A percentile compares a stretch with the other conserved stretches of the same genome.
phyloP scores from a whole-genome alignment of 1,140 invertebrate genomes.

The Cyclina sinensis region DNA sequence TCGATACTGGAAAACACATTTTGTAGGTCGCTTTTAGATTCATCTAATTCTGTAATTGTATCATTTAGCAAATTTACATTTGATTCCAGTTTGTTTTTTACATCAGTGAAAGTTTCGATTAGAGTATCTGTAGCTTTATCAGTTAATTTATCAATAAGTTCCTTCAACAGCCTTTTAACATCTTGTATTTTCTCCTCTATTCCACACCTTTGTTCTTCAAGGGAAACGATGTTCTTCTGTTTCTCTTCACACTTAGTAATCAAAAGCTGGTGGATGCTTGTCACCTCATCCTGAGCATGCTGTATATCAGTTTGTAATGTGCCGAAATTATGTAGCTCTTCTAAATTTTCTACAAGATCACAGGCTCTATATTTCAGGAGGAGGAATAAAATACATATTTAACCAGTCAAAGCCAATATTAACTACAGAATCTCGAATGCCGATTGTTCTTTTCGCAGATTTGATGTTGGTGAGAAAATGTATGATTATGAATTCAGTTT shows the following conservation, averaged over 20 bases:
- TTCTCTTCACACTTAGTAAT: too few relatives aligned
- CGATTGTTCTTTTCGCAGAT: too few relatives aligned
- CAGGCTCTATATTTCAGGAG: too few relatives aligned
- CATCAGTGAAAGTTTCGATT: not conserved
- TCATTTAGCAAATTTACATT: not conserved
- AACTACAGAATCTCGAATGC: too few relatives aligned
- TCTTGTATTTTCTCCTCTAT: not conserved
- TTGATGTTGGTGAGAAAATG: too few relatives aligned
- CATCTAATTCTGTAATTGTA: not conserved
- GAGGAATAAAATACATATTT: too few relatives aligned
- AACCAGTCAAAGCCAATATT: too few relatives aligned
- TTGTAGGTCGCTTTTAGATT: not conserved
- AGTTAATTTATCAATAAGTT: not conserved
- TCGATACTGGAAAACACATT: not conserved
- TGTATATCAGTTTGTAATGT: too few relatives aligned
- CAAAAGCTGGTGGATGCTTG: not conserved
- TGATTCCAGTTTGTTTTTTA: not conserved
- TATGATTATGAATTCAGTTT: too few relatives aligned
- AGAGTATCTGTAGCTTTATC: not conserved
- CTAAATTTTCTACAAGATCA: too few relatives aligned
- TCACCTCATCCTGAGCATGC: not conserved
- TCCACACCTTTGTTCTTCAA: not conserved
- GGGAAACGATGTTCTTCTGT: not conserved
- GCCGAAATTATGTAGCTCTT: too few relatives aligned
- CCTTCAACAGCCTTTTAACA: not conserved